phyloP scores from a whole-genome alignment of 2,888 invertebrate species.

The Chesias legatella region DNA sequence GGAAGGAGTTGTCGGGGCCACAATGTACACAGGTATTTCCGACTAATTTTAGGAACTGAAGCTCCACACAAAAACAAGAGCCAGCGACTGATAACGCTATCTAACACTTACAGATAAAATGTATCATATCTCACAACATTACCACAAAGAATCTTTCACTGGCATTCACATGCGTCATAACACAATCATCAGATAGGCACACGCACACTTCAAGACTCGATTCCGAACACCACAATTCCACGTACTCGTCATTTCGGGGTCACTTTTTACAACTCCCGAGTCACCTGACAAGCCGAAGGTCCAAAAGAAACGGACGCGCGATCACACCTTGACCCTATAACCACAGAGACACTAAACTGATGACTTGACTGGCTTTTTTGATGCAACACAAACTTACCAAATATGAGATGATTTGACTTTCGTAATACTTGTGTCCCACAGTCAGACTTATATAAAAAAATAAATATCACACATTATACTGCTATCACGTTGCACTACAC shows the following conservation, averaged over 20 bases:
- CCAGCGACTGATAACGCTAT: slow-evolving; percentile 44
- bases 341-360: slow-evolving; percentile 13
- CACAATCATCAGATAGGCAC: slow-evolving; percentile 47
- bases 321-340: slow-evolving; percentile 29
- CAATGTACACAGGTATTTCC: slow-evolving; percentile 11
- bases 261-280: slow-evolving; percentile 35
- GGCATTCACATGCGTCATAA: slow-evolving; percentile 61
- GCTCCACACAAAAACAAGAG: slow-evolving; percentile 9
- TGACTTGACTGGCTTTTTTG: slow-evolving; percentile 31
- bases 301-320: slow-evolving; percentile 20
- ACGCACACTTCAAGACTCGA: slow-evolving; percentile 48
- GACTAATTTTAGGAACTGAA: slow-evolving; percentile 8
- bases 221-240: slow-evolving; percentile 40
- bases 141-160: slow-evolving; percentile 60
- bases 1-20: slow-evolving; percentile 5
- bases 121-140: slow-evolving; percentile 64
- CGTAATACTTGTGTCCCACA: slow-evolving; percentile 48
- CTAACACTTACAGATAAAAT: slow-evolving; percentile 61
- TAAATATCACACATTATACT: slow-evolving; percentile 67
- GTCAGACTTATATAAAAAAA: slow-evolving; percentile 56
- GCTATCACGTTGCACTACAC: slow-evolving; percentile 61
- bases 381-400: slow-evolving; percentile 71
- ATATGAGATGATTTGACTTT: slow-evolving; percentile 52
- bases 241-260: slow-evolving; percentile 42
- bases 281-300: slow-evolving; percentile 30